Percentiles rank a stretch among this genome's conserved stretches.
Evolutionary conservation across 2,797 vertebrate species (phyloP).

Genomic region (Malacoctenus gilli): DNA sequence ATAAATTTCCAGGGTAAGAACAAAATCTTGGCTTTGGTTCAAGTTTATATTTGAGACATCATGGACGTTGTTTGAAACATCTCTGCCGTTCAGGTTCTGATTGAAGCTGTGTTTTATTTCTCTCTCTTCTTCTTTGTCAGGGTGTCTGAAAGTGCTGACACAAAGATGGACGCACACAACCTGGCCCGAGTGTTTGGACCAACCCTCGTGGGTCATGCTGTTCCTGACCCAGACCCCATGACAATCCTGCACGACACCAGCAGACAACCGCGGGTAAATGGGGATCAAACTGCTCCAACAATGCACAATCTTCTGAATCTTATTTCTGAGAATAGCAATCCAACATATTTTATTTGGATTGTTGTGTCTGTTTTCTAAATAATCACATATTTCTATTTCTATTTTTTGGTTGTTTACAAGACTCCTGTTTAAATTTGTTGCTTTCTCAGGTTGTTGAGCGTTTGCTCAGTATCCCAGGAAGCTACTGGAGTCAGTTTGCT

Average conservation of each 20-base stretch:
- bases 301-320: too few species aligned
- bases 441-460: constrained; percentile 85
- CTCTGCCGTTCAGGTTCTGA: neutral
- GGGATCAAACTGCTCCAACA: too few species aligned
- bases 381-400: too few species aligned
- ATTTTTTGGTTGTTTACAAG: too few species aligned
- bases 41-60: neutral
- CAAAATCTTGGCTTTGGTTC: neutral
- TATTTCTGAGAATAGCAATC: too few species aligned
- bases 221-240: constrained; percentile 89
- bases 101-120: too few species aligned
- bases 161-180: constrained; percentile 90
- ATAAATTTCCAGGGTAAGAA: too few species aligned
- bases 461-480: constrained; percentile 85
- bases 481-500: constrained; percentile 89
- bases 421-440: neutral
- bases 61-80: neutral
- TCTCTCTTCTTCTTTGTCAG: too few species aligned
- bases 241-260: constrained; percentile 90
- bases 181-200: constrained; percentile 92
- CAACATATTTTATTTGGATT: too few species aligned
- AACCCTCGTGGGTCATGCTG: constrained; percentile 90
- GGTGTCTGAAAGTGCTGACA: constrained; percentile 86
- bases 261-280: constrained; percentile 89
- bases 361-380: too few species aligned